Conservation (phyloP, 2,888 invertebrate species). For the Zeuzera pyrina region DNA sequence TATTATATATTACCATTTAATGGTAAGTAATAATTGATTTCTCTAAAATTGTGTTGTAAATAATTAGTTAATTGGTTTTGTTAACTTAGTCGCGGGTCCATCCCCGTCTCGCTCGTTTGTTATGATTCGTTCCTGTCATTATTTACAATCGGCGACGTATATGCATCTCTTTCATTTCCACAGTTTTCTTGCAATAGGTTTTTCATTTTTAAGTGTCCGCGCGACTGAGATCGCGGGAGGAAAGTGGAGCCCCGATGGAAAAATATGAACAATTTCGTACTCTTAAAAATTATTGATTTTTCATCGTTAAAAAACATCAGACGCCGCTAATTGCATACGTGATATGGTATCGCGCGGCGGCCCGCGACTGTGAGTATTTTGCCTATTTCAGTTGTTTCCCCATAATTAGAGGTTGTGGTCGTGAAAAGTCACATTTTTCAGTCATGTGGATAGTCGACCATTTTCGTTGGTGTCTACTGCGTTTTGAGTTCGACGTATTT, state of each 20-base stretch:
- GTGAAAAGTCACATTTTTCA: conserved; percentile 63
- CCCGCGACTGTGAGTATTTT: conserved; percentile 37
- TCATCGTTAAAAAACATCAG: conserved; percentile 55
- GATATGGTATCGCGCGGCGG: conserved; percentile 37
- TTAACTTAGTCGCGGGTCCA: conserved; percentile 32
- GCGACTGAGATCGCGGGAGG: conserved; percentile 46
- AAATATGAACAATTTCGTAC: conserved; percentile 66
- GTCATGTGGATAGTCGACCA: conserved; percentile 49
- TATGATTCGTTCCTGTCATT: conserved; percentile 62
- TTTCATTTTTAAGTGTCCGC: conserved; percentile 63
- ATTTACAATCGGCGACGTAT: conserved; percentile 58
- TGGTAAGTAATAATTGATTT: conserved; percentile 17
- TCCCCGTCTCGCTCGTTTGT: conserved; percentile 59
- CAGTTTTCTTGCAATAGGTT: conserved; percentile 62
- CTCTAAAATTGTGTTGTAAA: conserved; percentile 30
- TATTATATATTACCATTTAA: conserved; percentile 17
- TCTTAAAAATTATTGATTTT: conserved; percentile 72
- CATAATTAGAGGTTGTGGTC: conserved; percentile 38
- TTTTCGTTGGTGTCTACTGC: conserved; percentile 23
- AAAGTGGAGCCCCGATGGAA: conserved; percentile 51
- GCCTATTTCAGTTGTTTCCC: conserved; percentile 49
- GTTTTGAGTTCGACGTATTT: conserved; percentile 13
- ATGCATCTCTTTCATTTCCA: conserved; percentile 52
- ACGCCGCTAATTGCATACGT: conserved; percentile 52
- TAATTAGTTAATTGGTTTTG: conserved; percentile 43